Conservation (phyloP, 2,113 vertebrate species). For the Lota lota region DNA sequence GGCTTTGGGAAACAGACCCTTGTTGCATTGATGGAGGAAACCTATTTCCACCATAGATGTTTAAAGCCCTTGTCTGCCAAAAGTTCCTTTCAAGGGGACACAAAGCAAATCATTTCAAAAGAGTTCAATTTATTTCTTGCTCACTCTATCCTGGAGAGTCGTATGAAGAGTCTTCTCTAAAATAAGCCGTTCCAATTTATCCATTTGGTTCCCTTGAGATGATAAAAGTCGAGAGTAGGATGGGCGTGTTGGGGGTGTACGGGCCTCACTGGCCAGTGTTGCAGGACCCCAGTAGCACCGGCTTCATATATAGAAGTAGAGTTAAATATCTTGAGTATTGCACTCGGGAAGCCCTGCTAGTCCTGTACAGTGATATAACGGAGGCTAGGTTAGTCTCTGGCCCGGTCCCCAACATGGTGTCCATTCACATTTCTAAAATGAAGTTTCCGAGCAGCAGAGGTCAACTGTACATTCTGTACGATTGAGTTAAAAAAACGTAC, state of each 20-base stretch:
- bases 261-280: background rate
- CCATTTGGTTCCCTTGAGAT: slow-evolving; percentile 69
- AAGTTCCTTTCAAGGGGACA: slow-evolving; percentile 50
- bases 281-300: no score
- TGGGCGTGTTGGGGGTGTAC: background rate
- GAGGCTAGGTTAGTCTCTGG: no score
- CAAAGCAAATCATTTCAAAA: slow-evolving; percentile 74
- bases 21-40: slow-evolving; percentile 73
- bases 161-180: slow-evolving; percentile 86
- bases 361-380: no score
- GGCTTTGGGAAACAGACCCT: slow-evolving; percentile 40
- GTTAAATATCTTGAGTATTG: no score
- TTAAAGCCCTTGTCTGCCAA: slow-evolving; percentile 81
- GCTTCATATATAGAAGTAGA: no score
- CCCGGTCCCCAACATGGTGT: no score
- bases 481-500: no score
- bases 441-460: no score
- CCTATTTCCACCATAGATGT: slow-evolving; percentile 76
- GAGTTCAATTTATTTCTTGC: slow-evolving; percentile 83
- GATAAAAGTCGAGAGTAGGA: slow-evolving; percentile 22
- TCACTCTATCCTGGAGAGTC: slow-evolving; percentile 99
- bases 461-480: no score
- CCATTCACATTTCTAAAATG: no score
- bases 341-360: no score
- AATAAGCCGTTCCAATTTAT: slow-evolving; percentile 91